A percentile compares a stretch with the other conserved stretches of the same genome.
phyloP scores from a whole-genome alignment of 1,140 invertebrate genomes.

The Anagrus nilaparvatae region DNA sequence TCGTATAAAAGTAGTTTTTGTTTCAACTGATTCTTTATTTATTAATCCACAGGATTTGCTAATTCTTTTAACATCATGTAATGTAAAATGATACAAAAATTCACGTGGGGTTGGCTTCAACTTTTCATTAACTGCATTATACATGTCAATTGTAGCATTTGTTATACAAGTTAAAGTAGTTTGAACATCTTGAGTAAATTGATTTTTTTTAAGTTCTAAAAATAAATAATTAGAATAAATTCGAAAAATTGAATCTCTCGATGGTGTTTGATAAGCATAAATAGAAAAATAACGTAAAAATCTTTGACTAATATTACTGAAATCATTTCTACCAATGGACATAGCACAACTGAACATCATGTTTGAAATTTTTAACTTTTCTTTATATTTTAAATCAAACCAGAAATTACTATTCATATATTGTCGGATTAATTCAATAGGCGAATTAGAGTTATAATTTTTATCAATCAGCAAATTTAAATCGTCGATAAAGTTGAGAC shows the following conservation, averaged over 20 bases:
- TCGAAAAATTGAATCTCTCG: slow-evolving; percentile 48
- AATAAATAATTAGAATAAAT: slow-evolving; percentile 53
- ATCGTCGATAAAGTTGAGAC: slow-evolving; percentile 61
- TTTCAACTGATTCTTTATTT: slow-evolving; percentile 53
- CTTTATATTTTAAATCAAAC: slow-evolving; percentile 49
- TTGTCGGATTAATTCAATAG: slow-evolving; percentile 58
- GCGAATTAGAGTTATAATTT: slow-evolving; percentile 45
- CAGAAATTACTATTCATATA: slow-evolving; percentile 53
- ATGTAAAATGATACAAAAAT: slow-evolving; percentile 57
- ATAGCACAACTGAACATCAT: slow-evolving; percentile 50
- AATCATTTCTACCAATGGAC: slow-evolving; percentile 26
- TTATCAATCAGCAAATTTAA: slow-evolving; percentile 48
- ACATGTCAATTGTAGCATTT: slow-evolving; percentile 50
- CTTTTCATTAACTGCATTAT: slow-evolving; percentile 41
- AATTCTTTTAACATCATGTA: slow-evolving; percentile 52
- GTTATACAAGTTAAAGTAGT: slow-evolving; percentile 49
- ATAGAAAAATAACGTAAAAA: slow-evolving; percentile 57
- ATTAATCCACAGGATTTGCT: slow-evolving; percentile 55
- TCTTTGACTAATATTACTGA: slow-evolving; percentile 42
- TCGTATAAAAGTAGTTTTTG: slow-evolving; percentile 40
- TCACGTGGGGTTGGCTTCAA: slow-evolving; percentile 51
- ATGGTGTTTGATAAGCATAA: slow-evolving; percentile 49
- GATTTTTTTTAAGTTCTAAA: slow-evolving; percentile 45
- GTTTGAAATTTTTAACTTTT: slow-evolving; percentile 46
- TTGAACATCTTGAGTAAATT: slow-evolving; percentile 50